These are phyloP conservation scores for Tachina lurida DNA, from an alignment of 2,888 invertebrate genomes.

Conservation along the genomic window DNA sequence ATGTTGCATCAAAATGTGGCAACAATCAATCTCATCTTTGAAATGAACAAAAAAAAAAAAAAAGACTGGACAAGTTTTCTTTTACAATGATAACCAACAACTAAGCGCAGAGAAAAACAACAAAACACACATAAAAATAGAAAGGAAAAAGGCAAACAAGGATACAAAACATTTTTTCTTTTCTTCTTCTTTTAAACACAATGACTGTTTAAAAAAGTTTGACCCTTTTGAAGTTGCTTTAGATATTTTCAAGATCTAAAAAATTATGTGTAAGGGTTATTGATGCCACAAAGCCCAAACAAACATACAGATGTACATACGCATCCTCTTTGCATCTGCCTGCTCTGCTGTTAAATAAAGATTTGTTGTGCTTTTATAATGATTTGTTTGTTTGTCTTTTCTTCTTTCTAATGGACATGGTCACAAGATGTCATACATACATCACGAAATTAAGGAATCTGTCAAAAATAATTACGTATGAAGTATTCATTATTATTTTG, in stretches of 20 bases:
- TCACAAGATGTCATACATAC: slow-evolving; percentile 57
- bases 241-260: background rate
- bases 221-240: slow-evolving; percentile 54
- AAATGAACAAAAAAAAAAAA: slow-evolving; percentile 3
- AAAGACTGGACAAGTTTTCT: slow-evolving; percentile 59
- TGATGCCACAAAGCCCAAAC: slow-evolving; percentile 42
- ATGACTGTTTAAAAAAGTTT: slow-evolving; percentile 49
- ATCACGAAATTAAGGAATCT: slow-evolving; percentile 54
- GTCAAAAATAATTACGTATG: slow-evolving; percentile 65
- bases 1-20: slow-evolving; percentile 55
- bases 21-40: slow-evolving; percentile 61
- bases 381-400: slow-evolving; percentile 43
- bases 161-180: slow-evolving; percentile 11
- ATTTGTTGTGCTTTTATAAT: slow-evolving; percentile 41
- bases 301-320: slow-evolving; percentile 10
- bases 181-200: slow-evolving; percentile 14
- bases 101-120: background rate
- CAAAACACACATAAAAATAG: slow-evolving; percentile 9
- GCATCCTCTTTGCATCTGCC: slow-evolving; percentile 50
- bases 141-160: slow-evolving; percentile 50
- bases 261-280: slow-evolving; percentile 36
- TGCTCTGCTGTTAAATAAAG: slow-evolving; percentile 19
- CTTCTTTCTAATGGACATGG: slow-evolving; percentile 47
- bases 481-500: slow-evolving; percentile 32
- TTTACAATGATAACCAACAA: slow-evolving; percentile 47